These are phyloP conservation scores for Misgurnus mizolepis DNA, from an alignment of 2,113 vertebrate species.

Conservation along the genomic window DNA sequence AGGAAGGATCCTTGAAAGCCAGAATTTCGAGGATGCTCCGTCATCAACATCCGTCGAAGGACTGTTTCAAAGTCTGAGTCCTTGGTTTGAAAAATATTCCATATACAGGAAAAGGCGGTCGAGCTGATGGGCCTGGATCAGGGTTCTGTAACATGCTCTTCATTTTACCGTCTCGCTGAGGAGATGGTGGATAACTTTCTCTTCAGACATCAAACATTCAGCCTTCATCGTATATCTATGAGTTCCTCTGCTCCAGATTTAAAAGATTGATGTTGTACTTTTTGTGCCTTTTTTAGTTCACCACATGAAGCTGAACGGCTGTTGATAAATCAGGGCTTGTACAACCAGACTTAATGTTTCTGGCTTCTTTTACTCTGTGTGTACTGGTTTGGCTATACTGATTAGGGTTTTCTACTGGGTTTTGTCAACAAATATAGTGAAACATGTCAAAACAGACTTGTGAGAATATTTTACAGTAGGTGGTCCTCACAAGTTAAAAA, in stretches of 20 bases:
- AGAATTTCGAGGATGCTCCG: too few species aligned
- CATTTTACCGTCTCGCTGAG: not conserved
- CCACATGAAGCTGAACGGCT: not conserved
- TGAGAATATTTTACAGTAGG: too few species aligned
- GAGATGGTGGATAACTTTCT: conserved; percentile 10
- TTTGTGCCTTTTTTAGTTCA: conserved; percentile 1
- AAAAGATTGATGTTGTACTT: conserved; percentile 29
- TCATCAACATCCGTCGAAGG: too few species aligned
- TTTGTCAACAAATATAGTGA: too few species aligned
- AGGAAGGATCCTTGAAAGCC: too few species aligned
- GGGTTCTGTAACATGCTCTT: conserved; percentile 34
- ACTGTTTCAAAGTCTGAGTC: too few species aligned
- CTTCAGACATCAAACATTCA: conserved; percentile 18
- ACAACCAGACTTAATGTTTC: not conserved
- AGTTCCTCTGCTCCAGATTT: conserved; percentile 6
- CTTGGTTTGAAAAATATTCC: too few species aligned
- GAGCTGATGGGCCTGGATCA: conserved; percentile 41
- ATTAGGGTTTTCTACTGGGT: too few species aligned
- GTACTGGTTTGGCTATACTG: too few species aligned
- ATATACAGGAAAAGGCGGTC: not conserved
- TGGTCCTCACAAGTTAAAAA: too few species aligned
- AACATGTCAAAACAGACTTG: too few species aligned
- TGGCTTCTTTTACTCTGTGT: too few species aligned
- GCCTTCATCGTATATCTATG: not conserved
- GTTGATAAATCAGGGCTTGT: not conserved